Evolutionary conservation across 2,113 vertebrate genomes (phyloP).

Genomic region (Catharus minimus): DNA sequence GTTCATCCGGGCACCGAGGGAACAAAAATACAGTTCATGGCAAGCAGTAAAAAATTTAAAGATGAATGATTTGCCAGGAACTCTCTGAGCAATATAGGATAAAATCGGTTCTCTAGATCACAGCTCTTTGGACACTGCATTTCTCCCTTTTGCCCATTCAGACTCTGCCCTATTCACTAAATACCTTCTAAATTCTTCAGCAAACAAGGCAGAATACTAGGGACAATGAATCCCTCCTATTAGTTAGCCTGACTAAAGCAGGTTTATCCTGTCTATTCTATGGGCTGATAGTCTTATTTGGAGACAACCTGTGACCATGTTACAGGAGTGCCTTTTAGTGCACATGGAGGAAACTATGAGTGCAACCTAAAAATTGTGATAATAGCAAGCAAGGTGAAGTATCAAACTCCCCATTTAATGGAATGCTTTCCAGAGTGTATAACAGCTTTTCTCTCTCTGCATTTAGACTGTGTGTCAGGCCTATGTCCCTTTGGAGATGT

Average conservation of each 20-base stretch:
- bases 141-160: background rate
- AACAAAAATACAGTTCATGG: background rate
- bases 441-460: background rate
- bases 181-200: slow-evolving; percentile 25
- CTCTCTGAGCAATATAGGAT: background rate
- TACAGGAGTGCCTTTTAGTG: background rate
- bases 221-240: background rate
- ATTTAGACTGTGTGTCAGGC: slow-evolving; percentile 80
- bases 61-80: background rate
- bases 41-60: background rate
- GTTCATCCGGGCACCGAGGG: background rate
- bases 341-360: background rate
- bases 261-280: background rate
- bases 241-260: slow-evolving; percentile 8
- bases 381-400: background rate
- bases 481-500: slow-evolving; percentile 76
- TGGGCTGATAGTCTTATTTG: background rate
- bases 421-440: background rate
- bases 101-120: background rate
- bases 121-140: background rate
- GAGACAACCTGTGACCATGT: background rate
- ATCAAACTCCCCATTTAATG: background rate
- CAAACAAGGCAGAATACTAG: background rate
- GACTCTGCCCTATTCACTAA: background rate
- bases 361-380: background rate